Percentiles rank a stretch among this genome's conserved stretches.
Evolutionary conservation across 2,888 invertebrate genomes (phyloP).

Genomic region (Pseudanteris insignis): DNA sequence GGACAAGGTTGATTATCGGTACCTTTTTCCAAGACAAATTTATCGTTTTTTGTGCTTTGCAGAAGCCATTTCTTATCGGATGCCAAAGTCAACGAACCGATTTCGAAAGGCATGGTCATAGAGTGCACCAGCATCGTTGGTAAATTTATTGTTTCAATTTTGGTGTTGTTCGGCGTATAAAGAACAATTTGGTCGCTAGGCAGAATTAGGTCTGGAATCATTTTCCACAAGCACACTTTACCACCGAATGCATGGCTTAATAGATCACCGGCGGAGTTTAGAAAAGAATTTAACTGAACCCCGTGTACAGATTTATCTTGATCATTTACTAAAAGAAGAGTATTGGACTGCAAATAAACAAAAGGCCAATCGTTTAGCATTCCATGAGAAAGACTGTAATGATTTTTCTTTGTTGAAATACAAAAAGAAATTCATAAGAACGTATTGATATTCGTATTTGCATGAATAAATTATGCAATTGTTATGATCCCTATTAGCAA

Average conservation of each 20-base stretch:
- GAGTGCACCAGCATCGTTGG: slow-evolving; percentile 53
- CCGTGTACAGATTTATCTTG: slow-evolving; percentile 50
- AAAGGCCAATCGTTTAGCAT: too few species aligned
- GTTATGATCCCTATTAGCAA: too few species aligned
- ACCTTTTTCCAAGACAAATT: slow-evolving; percentile 53
- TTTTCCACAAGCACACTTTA: slow-evolving; percentile 49
- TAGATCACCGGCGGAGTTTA: slow-evolving; percentile 56
- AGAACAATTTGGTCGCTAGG: slow-evolving; percentile 53
- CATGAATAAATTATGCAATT: too few species aligned
- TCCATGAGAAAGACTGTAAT: too few species aligned
- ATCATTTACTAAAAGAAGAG: slow-evolving; percentile 58
- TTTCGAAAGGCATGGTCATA: slow-evolving; percentile 59
- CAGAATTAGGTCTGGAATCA: slow-evolving; percentile 52
- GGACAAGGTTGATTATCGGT: slow-evolving; percentile 54
- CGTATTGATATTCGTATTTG: too few species aligned
- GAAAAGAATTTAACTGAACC: slow-evolving; percentile 54
- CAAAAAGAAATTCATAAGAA: too few species aligned
- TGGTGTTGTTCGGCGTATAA: slow-evolving; percentile 52
- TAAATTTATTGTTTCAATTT: slow-evolving; percentile 61
- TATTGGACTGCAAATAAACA: slow-evolving; percentile 55
- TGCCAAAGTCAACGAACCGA: slow-evolving; percentile 57
- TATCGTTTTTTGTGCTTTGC: slow-evolving; percentile 55
- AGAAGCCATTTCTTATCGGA: slow-evolving; percentile 61
- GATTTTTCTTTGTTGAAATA: too few species aligned
- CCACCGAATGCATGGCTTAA: slow-evolving; percentile 53